Conservation (phyloP, 2,888 invertebrate species). For the Drosophila sordidula region DNA sequence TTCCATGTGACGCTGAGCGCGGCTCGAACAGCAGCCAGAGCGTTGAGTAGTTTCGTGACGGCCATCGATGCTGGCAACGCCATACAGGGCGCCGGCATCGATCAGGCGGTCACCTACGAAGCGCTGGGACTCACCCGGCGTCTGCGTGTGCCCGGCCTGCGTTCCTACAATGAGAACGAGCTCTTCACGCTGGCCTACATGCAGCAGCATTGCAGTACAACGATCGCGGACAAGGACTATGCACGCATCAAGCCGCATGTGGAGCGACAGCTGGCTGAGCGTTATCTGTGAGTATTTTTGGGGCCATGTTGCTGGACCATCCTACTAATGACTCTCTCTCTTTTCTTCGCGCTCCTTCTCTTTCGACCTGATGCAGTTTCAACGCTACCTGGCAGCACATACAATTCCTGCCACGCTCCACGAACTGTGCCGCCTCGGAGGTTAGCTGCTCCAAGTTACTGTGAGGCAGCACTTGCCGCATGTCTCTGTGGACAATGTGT, state of each 20-base stretch:
- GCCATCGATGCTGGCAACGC: constrained; percentile 80
- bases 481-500: constrained; percentile 32
- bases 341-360: constrained; percentile 4
- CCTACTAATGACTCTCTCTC: background rate
- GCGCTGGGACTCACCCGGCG: constrained; percentile 77
- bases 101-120: constrained; percentile 80
- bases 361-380: constrained; percentile 70
- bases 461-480: constrained; percentile 50
- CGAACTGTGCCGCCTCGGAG: constrained; percentile 78
- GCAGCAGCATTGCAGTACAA: constrained; percentile 84
- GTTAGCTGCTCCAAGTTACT: constrained; percentile 81
- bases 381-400: constrained; percentile 84
- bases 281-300: constrained; percentile 79
- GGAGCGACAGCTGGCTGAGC: constrained; percentile 82
- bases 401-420: constrained; percentile 82
- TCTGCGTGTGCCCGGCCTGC: constrained; percentile 81
- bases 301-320: too few species aligned
- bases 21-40: constrained; percentile 80
- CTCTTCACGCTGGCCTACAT: constrained; percentile 83
- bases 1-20: constrained; percentile 83
- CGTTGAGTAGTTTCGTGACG: constrained; percentile 79
- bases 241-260: constrained; percentile 84
- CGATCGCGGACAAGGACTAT: constrained; percentile 83
- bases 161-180: constrained; percentile 83
- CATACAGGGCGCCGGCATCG: constrained; percentile 81